Conservation (phyloP, 2,113 vertebrate species). For the Mormyrus iriodes region DNA sequence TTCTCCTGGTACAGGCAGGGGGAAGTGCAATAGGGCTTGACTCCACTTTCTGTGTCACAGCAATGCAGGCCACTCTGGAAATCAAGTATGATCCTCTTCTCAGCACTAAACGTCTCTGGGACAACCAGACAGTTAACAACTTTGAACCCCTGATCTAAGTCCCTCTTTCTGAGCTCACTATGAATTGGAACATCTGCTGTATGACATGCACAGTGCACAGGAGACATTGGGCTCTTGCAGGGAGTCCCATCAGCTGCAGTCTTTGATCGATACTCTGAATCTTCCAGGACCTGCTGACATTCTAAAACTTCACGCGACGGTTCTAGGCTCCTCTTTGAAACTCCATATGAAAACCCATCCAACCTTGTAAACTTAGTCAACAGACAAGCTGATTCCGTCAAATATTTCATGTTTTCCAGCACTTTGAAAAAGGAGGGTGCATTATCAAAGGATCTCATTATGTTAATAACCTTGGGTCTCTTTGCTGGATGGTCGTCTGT, state of each 20-base stretch:
- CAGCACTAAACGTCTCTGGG: too few relatives aligned
- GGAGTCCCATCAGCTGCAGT: neutral
- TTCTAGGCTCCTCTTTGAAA: too few relatives aligned
- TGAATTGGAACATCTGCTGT: too few relatives aligned
- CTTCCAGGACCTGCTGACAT: neutral
- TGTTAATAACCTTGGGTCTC: neutral
- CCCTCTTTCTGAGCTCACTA: too few relatives aligned
- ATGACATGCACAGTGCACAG: neutral
- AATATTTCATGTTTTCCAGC: neutral
- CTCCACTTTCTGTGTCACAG: too few relatives aligned
- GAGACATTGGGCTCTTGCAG: neutral
- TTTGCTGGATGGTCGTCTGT: neutral
- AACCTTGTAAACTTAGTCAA: neutral
- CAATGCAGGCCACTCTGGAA: too few relatives aligned
- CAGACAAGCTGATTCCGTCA: neutral
- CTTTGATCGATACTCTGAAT: neutral
- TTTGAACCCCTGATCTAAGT: too few relatives aligned
- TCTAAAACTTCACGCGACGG: neutral
- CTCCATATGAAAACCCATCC: neutral
- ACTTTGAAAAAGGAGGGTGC: neutral
- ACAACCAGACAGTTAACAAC: too few relatives aligned
- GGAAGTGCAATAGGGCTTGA: too few relatives aligned
- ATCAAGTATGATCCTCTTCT: too few relatives aligned
- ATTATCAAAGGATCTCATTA: neutral
- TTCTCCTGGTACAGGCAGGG: too few relatives aligned